Conservation (phyloP, 2,113 vertebrate genomes). For the Neomonachus schauinslandi region DNA sequence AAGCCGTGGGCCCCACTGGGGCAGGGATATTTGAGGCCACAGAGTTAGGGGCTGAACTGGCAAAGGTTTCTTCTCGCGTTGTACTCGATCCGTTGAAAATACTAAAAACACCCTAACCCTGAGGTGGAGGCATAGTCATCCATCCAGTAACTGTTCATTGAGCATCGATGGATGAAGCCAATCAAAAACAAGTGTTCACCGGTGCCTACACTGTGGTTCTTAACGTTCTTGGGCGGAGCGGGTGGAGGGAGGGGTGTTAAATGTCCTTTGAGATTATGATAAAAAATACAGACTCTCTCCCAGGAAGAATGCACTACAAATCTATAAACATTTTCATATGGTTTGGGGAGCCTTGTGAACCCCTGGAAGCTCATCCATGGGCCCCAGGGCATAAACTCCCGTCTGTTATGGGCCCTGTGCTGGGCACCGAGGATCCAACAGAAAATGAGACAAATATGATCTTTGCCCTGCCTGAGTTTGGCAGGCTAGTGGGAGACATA, state of each 20-base stretch:
- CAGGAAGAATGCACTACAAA: background rate
- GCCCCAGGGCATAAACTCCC: background rate
- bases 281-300: background rate
- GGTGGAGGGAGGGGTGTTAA: background rate
- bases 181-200: background rate
- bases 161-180: background rate
- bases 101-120: background rate
- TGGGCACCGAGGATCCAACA: background rate
- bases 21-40: background rate
- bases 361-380: background rate
- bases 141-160: conserved; percentile 23
- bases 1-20: background rate
- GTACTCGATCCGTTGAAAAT: background rate
- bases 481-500: background rate
- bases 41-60: background rate
- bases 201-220: background rate
- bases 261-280: background rate
- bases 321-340: background rate
- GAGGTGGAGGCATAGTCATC: conserved; percentile 35
- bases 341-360: background rate
- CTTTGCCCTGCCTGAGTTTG: background rate
- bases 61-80: conserved; percentile 10
- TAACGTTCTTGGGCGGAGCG: background rate
- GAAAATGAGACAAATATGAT: background rate
- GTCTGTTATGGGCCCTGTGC: background rate